Evolutionary conservation across 1,140 invertebrate genomes (phyloP).

Genomic region (Belonocnema kinseyi): DNA sequence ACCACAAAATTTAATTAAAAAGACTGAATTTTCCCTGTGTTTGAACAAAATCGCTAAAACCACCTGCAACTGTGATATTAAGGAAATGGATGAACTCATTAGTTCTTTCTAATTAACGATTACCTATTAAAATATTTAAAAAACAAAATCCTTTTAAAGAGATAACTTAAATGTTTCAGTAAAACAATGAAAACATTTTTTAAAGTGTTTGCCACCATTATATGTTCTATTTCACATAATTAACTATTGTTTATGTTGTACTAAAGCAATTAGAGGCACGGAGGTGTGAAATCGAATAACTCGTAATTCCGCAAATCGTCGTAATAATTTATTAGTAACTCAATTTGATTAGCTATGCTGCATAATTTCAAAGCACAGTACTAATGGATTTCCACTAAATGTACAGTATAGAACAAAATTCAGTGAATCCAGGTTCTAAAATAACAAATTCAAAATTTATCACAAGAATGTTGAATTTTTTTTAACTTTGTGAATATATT

Average conservation of each 20-base stretch:
- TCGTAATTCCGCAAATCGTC: neutral
- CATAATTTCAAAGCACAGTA: constrained; percentile 10
- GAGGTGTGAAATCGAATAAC: constrained; percentile 16
- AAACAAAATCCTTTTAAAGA: neutral
- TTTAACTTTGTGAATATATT: too few relatives aligned
- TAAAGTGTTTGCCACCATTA: neutral
- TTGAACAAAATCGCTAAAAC: neutral
- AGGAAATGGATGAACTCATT: neutral
- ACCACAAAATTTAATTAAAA: too few relatives aligned
- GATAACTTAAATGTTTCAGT: neutral
- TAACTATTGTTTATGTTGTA: neutral
- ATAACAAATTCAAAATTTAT: neutral
- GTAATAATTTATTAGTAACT: constrained; percentile 20
- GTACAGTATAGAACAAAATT: neutral
- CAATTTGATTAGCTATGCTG: constrained; percentile 16
- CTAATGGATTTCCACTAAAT: constrained; percentile 12
- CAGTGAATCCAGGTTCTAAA: neutral
- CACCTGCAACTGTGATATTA: neutral
- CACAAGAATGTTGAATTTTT: too few relatives aligned
- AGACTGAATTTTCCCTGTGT: too few relatives aligned
- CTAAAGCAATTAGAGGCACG: neutral
- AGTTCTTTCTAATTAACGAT: neutral
- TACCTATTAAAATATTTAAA: neutral
- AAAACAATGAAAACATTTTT: neutral
- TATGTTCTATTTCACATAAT: constrained; percentile 5